Percentiles rank a stretch among this genome's conserved stretches.
phyloP scores from a whole-genome alignment of 2,888 invertebrate species.

The Acholoe squamosa region DNA sequence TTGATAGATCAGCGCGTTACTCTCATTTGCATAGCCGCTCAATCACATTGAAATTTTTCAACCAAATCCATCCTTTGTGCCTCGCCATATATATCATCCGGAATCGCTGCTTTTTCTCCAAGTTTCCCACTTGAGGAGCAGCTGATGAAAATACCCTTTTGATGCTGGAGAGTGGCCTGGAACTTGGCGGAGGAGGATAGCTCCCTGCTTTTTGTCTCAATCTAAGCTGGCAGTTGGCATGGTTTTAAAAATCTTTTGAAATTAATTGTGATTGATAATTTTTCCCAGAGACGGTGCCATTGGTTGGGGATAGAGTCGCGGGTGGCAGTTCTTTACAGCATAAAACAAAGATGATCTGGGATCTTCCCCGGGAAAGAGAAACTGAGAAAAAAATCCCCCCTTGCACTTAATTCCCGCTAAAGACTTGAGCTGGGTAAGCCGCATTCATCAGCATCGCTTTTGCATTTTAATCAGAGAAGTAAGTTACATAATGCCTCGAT shows the following conservation, averaged over 20 bases:
- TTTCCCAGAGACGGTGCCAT: not conserved
- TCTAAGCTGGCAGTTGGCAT: constrained; percentile 24
- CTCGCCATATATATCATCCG: constrained; percentile 39
- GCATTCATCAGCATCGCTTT: constrained; percentile 20
- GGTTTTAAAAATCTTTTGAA: constrained; percentile 45
- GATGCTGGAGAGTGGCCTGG: not conserved
- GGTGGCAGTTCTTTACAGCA: constrained; percentile 22
- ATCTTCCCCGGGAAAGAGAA: not conserved
- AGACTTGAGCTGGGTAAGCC: constrained; percentile 33
- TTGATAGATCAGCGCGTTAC: not conserved
- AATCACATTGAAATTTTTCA: constrained; percentile 46
- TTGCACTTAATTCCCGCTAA: constrained; percentile 32
- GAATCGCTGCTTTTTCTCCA: constrained; percentile 2
- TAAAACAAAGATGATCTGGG: constrained; percentile 39
- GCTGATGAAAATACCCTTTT: constrained; percentile 21
- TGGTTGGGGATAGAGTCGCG: not conserved
- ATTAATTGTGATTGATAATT: constrained; percentile 57
- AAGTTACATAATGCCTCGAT: constrained; percentile 62
- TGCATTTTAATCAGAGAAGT: constrained; percentile 61
- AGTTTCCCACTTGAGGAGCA: not conserved
- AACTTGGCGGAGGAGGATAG: not conserved
- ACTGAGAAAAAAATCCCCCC: not conserved
- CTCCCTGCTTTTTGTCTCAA: constrained; percentile 11
- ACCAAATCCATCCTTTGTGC: constrained; percentile 1
- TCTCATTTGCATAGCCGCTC: constrained; percentile 31